Conservation (phyloP, 1,140 invertebrate genomes). For the Drosophila subobscura region DNA sequence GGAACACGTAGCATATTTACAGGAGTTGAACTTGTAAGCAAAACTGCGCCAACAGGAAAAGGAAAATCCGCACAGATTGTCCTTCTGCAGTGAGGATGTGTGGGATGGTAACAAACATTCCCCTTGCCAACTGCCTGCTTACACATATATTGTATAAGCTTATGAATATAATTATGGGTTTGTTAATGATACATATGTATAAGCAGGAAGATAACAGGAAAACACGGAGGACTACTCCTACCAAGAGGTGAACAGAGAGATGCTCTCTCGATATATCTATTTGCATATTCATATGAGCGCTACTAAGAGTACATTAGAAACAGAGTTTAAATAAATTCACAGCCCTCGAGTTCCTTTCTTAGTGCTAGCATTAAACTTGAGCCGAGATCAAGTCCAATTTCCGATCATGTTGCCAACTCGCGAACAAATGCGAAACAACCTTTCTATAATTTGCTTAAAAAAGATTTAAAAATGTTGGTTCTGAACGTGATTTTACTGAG, state of each 20-base stretch:
- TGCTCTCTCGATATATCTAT: neutral
- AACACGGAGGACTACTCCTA: neutral
- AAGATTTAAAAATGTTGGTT: conserved; percentile 19
- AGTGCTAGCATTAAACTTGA: no score
- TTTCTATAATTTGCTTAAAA: neutral
- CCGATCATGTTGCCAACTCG: neutral
- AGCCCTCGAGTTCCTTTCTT: neutral
- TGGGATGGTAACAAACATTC: conserved; percentile 23
- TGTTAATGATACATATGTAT: conserved; percentile 50
- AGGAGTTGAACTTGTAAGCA: conserved; percentile 67
- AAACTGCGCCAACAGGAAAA: conserved; percentile 56
- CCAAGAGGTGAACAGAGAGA: neutral
- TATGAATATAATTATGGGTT: conserved; percentile 60
- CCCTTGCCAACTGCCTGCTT: conserved; percentile 9
- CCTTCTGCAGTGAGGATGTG: conserved; percentile 43
- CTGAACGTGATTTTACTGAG: conserved; percentile 32
- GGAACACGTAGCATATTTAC: conserved; percentile 65
- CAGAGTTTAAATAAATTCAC: neutral
- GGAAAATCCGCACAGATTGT: conserved; percentile 61
- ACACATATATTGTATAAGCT: conserved; percentile 4
- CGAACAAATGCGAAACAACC: neutral
- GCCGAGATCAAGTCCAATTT: neutral
- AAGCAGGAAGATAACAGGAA: conserved; percentile 21
- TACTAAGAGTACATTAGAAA: no score
- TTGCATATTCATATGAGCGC: no score